Base-by-base conservation (phyloP, 2,113 vertebrate species). In the Struthio camelus region DNA sequence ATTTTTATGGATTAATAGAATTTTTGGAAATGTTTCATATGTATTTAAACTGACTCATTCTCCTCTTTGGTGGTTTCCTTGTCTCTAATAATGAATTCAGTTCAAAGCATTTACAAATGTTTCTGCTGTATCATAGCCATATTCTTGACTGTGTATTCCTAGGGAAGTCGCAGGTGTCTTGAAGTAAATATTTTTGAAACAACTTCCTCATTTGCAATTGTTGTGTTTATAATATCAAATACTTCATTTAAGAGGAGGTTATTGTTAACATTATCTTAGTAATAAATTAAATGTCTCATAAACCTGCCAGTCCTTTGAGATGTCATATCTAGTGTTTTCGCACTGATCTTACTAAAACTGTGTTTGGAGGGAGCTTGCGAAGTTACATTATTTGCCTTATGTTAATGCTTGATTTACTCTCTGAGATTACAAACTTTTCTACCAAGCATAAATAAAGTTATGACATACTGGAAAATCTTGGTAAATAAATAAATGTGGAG, bases 261-360 rank as follows among this genome's bases (percentile, higher is more conserved):
- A 80, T 93, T 96, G 10, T 94, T 96, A 61, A 56, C 32, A 80
- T 93, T 95, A 80, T 64, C 79, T 70, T 92, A n/a, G 27, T 69
- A 62, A 93, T 93, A 89, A 66, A 89, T 92, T 86, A 94, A 96
- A 90, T 50, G 85, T 59, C 85, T 90, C 86, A 87, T 92, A 94
- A 97, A 97, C 96, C 81, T 91, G 38, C 34, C 77, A 91, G 66
- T 94, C 16, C 59, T 69, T 93, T 89, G 36, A 40, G 42, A 95
- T 89, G 96, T 96, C 88, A 78, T 91, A 40, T 34, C 73, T 96
- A 96, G 94, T 97, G 92, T 96, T 96, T 96, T 87, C 84, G 89
- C 97, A 93, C 62, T 82, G 87, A 94, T 69, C 90, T 92, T 83
- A 91, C 92, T 97, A 89, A 85, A 97, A 91, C 97, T 94, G 46